Evolutionary conservation across 2,797 vertebrate genomes (phyloP).

Genomic region (Pangasius macronema): DNA sequence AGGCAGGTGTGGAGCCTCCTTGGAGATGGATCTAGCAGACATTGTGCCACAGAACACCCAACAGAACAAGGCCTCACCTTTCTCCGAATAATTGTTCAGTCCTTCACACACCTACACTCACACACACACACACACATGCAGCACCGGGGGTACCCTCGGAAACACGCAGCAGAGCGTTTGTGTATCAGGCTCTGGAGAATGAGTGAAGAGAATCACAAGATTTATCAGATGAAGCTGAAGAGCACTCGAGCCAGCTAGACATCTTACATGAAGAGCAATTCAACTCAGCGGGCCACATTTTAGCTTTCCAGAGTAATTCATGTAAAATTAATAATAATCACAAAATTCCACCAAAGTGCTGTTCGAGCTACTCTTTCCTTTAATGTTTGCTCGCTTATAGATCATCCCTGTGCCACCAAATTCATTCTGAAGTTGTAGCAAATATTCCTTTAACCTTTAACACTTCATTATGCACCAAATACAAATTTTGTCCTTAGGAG

Average conservation of each 20-base stretch:
- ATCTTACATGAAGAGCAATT: conserved; percentile 38
- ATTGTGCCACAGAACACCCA: conserved; percentile 36
- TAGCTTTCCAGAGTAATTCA: conserved; percentile 10
- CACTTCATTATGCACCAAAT: not conserved
- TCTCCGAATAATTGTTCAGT: conserved; percentile 20
- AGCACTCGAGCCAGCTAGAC: conserved; percentile 30
- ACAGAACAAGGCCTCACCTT: conserved; percentile 45
- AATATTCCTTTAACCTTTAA: not conserved
- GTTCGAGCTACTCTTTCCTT: not conserved
- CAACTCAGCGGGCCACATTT: conserved; percentile 20
- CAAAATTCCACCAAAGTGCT: not conserved
- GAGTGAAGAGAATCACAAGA: conserved; percentile 37
- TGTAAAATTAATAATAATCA: conserved; percentile 28
- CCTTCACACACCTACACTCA: conserved; percentile 15
- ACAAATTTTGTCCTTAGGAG: not conserved
- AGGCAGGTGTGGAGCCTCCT: conserved; percentile 54
- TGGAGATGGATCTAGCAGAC: conserved; percentile 51
- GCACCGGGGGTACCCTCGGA: conserved; percentile 32
- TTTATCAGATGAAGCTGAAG: conserved; percentile 32
- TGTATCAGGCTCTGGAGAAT: conserved; percentile 18
- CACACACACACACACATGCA: conserved; percentile 17
- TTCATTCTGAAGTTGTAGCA: not conserved
- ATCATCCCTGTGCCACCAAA: not conserved
- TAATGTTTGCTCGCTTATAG: not conserved
- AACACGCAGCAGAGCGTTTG: conserved; percentile 6